Evolutionary conservation across 2,888 invertebrate species (phyloP), one percentile per base, ranked within the genome.

Genomic region (Trachelus tabidus): DNA sequence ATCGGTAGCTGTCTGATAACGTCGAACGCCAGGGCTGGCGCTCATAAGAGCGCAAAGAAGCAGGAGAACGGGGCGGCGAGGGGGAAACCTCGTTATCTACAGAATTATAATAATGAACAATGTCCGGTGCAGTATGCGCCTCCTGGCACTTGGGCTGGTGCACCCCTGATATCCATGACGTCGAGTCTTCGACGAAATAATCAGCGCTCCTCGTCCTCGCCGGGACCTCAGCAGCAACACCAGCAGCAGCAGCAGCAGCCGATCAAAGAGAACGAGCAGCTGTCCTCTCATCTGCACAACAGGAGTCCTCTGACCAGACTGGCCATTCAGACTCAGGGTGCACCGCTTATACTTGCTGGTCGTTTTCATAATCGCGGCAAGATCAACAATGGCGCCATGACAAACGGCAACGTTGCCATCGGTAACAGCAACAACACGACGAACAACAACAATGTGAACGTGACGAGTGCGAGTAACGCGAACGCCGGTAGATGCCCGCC

Each of bases 251-350:
- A 85, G 40, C 85, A 83, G 34, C 84, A 86, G 37, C 81, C 78
- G 71, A 75, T 81, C 76, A 85, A 87, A 82, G 78, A 83, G 76
- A 80, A 83, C 80, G 80, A 83, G 80, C 80, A 79, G 80, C 75
- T 79, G 75, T 83, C 85, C 79, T 78, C 82, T 79, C 87, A 88
- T 82, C 79, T 86, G 78, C 89, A 88, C 77, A 88, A 86, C 77
- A 93, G 89, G 35, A 90, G 94, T 83, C 94, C 94, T 73, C 94
- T 97, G 82, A 94, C 96, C 12, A 94, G 96, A 86, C 92, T 97
- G 82, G 96, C 96, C 23, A 95, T 96, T 88, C 97, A 97, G 91
- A 96, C 96, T 9, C 96, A 96, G 90, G 97, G 97, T 73, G 96
- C 95, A 73, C 97, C 97, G n/a, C 93, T 97, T 81, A 96, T 97